Evolutionary conservation across 2,113 vertebrate species (phyloP), one percentile per base, ranked within the genome.

Genomic region (Phylloscopus trochilus): DNA sequence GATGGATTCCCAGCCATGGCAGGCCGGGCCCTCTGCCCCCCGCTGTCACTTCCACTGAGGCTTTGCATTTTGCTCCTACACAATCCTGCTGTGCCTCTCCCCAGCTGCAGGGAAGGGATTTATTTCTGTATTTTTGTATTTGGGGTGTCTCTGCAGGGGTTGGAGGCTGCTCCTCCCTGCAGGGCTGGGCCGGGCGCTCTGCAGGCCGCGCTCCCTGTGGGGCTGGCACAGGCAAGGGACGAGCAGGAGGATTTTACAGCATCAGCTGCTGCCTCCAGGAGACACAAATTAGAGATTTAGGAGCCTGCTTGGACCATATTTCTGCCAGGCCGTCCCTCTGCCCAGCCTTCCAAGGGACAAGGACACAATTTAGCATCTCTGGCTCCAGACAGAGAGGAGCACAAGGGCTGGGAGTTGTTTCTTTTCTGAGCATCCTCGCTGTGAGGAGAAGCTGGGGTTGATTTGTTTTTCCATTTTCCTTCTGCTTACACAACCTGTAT

Each of bases 141-240:
- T 10, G 11, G 53, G 30, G 19, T 0, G 0, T 52, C 33, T 44
- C 72, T 33, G 18, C 37, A 7, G 82, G 60, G 70, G 60, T 80
- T 47, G 33, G 31, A 4, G 46, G 53, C 8, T 11, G 28, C 58
- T 60, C 23, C 12, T 13, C 39, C 47, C 19, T 0, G 0, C 52
- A 30, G 78, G 70, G 43, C 13, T 12, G 73, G 6, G 74, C 39
- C 80, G 1, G 19, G 23, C 5, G 0, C n/a, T n/a, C n/a, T n/a
- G n/a, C 4, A 24, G 67, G 63, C n/a, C 86, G 9, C 19, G 0
- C 60, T 27, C 28, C 0, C 2, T 1, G 7, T 0, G 4, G 13
- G 19, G 8, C 62, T 43, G 80, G 18, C 43, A 3, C 41, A 9
- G 47, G 62, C 35, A 5, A 37, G 74, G 53, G 43, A 72, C 26